A percentile compares a stretch with the other conserved stretches of the same genome.
Evolutionary conservation across 2,113 vertebrate species (phyloP).

Genomic region (Platysteira castanea): DNA sequence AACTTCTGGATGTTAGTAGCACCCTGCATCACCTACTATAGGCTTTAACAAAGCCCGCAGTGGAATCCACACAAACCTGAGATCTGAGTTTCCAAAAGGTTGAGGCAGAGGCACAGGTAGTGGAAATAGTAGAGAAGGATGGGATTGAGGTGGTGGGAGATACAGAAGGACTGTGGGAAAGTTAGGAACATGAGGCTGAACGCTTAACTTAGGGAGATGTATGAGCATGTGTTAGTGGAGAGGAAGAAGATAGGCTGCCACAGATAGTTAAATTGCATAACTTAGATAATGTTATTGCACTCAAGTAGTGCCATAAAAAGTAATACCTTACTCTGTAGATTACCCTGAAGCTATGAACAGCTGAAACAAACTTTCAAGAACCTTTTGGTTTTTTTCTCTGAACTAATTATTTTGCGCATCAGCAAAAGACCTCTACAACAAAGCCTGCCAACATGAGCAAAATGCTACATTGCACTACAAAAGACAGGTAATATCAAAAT

Average conservation of each 20-base stretch:
- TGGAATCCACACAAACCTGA: background rate
- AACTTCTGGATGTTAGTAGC: background rate
- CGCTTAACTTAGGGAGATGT: background rate
- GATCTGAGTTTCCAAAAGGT: background rate
- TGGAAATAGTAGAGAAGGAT: background rate
- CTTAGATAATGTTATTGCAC: background rate
- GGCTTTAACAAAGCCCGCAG: background rate
- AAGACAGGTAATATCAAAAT: background rate
- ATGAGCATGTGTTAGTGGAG: background rate
- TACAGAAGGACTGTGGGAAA: background rate
- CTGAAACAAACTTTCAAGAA: background rate
- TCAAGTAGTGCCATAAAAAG: background rate
- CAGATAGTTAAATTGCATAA: background rate
- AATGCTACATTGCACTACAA: background rate
- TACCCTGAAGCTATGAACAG: background rate
- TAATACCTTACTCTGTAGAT: background rate
- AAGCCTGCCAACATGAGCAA: background rate
- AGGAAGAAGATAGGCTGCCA: background rate
- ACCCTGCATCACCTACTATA: background rate
- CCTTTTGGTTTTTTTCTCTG: background rate
- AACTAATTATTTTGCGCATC: background rate
- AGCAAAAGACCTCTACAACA: background rate
- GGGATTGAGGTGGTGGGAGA: background rate
- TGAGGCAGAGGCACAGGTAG: background rate
- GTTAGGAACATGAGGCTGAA: background rate